Conservation (phyloP, 2,113 vertebrate genomes). For the Coreoperca whiteheadi region DNA sequence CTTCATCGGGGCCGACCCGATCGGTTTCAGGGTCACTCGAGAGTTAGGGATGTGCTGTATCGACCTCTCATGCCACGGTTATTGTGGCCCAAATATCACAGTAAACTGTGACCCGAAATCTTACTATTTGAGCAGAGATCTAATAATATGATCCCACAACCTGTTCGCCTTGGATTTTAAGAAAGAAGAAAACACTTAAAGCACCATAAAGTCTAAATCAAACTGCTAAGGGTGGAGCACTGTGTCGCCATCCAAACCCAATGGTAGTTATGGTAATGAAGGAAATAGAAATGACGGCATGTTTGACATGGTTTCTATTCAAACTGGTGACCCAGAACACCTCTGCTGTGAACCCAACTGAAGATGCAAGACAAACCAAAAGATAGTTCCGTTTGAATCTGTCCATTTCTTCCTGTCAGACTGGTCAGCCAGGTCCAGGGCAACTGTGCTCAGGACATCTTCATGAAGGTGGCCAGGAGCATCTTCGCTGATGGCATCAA, state of each 20-base stretch:
- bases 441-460: conserved; percentile 81
- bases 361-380: not conserved
- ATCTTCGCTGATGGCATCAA: conserved; percentile 85
- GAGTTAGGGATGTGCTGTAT: too few relatives aligned
- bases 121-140: not conserved
- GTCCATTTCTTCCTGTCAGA: conserved; percentile 53
- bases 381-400: not conserved
- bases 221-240: not conserved
- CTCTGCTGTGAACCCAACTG: not conserved
- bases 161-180: not conserved
- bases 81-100: not conserved
- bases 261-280: not conserved
- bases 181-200: not conserved
- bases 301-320: not conserved
- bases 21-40: too few relatives aligned
- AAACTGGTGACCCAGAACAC: not conserved
- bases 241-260: not conserved
- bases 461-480: conserved; percentile 81
- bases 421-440: conserved; percentile 78
- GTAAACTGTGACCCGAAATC: not conserved
- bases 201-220: not conserved
- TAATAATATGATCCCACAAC: too few relatives aligned
- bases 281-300: not conserved
- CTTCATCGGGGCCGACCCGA: too few relatives aligned
- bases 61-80: not conserved